These are phyloP conservation scores for Geodia barretti DNA, from an alignment of 37 sponge, comb jelly and placozoan genomes.

Conservation along the genomic window DNA sequence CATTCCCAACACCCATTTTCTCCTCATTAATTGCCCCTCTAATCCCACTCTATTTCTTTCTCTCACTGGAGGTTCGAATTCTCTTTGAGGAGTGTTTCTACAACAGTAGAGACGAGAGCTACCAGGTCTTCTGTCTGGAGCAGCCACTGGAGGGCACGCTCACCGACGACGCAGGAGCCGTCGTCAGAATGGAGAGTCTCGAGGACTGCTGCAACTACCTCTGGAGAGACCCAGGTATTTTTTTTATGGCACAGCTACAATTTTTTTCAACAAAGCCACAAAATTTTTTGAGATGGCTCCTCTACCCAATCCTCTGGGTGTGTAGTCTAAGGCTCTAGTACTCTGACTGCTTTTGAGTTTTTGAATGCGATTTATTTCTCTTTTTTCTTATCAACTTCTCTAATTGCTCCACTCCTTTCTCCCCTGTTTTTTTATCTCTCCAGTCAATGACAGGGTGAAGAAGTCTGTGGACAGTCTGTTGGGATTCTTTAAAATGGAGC, in stretches of 20 bases:
- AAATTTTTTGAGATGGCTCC: too few relatives aligned
- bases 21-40: background rate
- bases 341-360: too few relatives aligned
- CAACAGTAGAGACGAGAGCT: conserved; percentile 83
- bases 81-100: conserved; percentile 95
- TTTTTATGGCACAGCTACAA: too few relatives aligned
- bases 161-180: conserved; percentile 22
- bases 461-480: conserved; percentile 33
- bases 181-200: conserved; percentile 30
- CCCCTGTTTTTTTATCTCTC: background rate
- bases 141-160: conserved; percentile 83
- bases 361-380: too few relatives aligned
- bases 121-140: conserved; percentile 85
- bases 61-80: conserved; percentile 73
- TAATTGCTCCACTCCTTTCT: too few relatives aligned
- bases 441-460: conserved; percentile 40
- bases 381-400: too few relatives aligned
- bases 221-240: conserved; percentile 57
- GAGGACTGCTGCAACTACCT: conserved; percentile 69
- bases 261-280: too few relatives aligned
- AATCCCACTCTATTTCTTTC: background rate
- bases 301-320: too few relatives aligned
- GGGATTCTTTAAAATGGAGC: conserved; percentile 29
- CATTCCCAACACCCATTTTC: background rate
- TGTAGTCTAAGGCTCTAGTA: too few relatives aligned